Percentiles rank a stretch among this genome's conserved stretches.
These are phyloP conservation scores for Sebastes matsubarae DNA, from an alignment of 2,797 vertebrate species.

Conservation along the genomic window DNA sequence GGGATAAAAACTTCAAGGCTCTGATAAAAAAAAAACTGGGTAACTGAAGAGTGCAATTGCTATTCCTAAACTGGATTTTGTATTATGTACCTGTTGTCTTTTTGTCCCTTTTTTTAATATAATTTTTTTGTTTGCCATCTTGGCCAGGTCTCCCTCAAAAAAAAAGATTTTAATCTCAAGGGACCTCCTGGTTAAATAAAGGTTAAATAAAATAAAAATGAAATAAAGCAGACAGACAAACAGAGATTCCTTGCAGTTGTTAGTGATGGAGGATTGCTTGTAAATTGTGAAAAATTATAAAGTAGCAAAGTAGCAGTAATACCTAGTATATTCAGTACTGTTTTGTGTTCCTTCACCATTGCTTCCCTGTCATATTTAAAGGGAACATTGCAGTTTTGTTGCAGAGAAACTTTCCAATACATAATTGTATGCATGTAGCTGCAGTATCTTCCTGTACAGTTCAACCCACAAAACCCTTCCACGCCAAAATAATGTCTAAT, in stretches of 20 bases:
- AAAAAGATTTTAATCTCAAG: too few relatives aligned
- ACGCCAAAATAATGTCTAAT: slow-evolving; percentile 12
- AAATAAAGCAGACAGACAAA: too few relatives aligned
- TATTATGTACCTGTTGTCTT: too few relatives aligned
- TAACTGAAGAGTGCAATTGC: too few relatives aligned
- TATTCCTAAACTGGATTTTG: too few relatives aligned
- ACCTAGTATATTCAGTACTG: neutral
- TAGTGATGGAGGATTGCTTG: neutral
- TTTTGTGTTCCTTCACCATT: neutral
- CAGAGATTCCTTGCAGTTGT: neutral
- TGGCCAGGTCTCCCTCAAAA: too few relatives aligned
- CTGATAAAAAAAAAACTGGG: too few relatives aligned
- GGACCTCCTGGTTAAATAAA: too few relatives aligned
- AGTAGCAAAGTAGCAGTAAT: neutral
- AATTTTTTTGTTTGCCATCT: too few relatives aligned
- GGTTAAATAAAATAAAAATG: too few relatives aligned
- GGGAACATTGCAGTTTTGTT: neutral
- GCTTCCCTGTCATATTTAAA: neutral
- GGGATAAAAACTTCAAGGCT: neutral
- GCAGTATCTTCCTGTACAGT: neutral
- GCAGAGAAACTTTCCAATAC: neutral
- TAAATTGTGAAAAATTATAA: neutral
- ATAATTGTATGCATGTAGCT: neutral
- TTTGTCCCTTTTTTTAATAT: too few relatives aligned
- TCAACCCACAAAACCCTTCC: neutral